Evolutionary conservation across 2,113 vertebrate species (phyloP).

Genomic region (Malurus melanocephalus): DNA sequence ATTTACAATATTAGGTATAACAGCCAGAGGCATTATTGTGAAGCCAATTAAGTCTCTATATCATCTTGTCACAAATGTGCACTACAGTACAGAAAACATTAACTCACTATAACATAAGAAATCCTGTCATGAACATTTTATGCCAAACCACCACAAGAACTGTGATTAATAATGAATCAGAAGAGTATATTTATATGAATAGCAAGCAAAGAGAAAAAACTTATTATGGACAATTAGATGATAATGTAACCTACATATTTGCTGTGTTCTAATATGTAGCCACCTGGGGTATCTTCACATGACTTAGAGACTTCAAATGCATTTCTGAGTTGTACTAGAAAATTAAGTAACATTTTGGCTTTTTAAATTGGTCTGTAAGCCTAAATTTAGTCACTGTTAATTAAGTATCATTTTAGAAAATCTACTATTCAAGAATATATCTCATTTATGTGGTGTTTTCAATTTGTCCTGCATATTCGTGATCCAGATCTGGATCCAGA

Average conservation of each 20-base stretch:
- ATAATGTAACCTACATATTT: conserved; percentile 37
- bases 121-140: conserved; percentile 53
- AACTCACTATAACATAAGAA: conserved; percentile 46
- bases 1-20: not conserved
- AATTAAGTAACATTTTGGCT: not conserved
- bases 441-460: not conserved
- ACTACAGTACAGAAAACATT: not conserved
- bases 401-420: conserved; percentile 19
- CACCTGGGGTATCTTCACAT: conserved; percentile 21
- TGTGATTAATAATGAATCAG: conserved; percentile 71
- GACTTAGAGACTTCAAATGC: not conserved
- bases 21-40: not conserved
- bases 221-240: conserved; percentile 28
- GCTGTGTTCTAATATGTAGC: conserved; percentile 2
- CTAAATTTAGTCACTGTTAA: conserved; percentile 19
- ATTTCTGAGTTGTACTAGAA: not conserved
- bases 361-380: conserved; percentile 12
- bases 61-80: not conserved
- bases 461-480: not conserved
- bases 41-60: not conserved
- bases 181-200: conserved; percentile 34
- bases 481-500: not conserved
- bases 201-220: conserved; percentile 29
- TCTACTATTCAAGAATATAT: not conserved
- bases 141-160: conserved; percentile 30